Evolutionary conservation across 2,888 invertebrate genomes (phyloP).

Genomic region (Drosophila meridiana): DNA sequence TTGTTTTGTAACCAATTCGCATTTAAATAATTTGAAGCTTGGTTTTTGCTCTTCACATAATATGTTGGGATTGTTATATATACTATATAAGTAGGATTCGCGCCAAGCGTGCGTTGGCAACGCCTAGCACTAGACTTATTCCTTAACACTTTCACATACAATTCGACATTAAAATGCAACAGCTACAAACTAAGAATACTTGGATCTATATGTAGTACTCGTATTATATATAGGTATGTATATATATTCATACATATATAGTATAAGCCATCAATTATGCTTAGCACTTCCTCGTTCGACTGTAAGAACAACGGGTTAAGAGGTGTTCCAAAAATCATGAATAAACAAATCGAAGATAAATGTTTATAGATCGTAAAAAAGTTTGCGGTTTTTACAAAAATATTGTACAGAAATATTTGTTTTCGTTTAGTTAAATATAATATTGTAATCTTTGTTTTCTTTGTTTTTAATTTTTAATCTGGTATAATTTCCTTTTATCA

Average conservation of each 20-base stretch:
- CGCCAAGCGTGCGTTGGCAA: neutral
- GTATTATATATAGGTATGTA: constrained; percentile 38
- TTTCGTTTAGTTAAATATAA: constrained; percentile 21
- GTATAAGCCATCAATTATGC: constrained; percentile 48
- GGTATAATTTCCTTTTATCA: constrained; percentile 72
- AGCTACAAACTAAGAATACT: constrained; percentile 73
- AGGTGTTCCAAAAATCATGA: constrained; percentile 46
- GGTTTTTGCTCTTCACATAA: constrained; percentile 5
- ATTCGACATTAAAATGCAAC: constrained; percentile 73
- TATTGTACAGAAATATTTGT: constrained; percentile 62
- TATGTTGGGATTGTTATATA: neutral
- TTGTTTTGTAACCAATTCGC: constrained; percentile 38
- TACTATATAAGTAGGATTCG: constrained; percentile 5
- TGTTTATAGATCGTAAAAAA: constrained; percentile 38
- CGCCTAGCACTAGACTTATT: constrained; percentile 1
- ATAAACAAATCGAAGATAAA: constrained; percentile 19
- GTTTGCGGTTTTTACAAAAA: constrained; percentile 65
- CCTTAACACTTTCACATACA: constrained; percentile 27
- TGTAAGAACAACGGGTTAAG: constrained; percentile 56
- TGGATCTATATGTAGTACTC: constrained; percentile 51
- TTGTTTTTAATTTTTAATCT: constrained; percentile 2
- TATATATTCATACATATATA: neutral
- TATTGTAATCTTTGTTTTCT: constrained; percentile 18
- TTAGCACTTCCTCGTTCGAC: constrained; percentile 45
- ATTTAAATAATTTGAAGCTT: constrained; percentile 55